Evolutionary conservation across 2,797 vertebrate genomes (phyloP), one percentile per base, ranked within the genome.

Genomic region (Danio kyathit): DNA sequence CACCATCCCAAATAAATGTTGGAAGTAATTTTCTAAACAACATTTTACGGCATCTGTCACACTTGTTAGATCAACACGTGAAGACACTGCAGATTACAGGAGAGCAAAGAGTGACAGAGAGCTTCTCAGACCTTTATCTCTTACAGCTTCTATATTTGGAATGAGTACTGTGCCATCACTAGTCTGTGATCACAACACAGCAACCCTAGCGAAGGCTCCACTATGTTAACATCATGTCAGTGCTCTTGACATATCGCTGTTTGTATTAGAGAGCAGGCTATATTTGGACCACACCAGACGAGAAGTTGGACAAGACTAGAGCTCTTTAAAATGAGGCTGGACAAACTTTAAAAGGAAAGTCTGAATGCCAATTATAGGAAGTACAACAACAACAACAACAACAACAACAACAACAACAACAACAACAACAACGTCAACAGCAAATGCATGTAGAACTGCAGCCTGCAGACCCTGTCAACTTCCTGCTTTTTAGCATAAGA

Each of bases 211-310:
- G 21, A 44, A 67, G 54, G 60, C 52, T 64, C 70, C 49, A 43
- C 63, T 41, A 13, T 73, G 82, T 74, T 82, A 57, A 71, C 85
- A 80, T 56, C 80, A 77, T 64, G 76, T 84, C 85, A 77, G 48
- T 52, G 17, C 56, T 76, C 76, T 73, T 72, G n/a, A 65, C 14
- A 12, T 44, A 74, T 80, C 85, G 83, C 10, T 38, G 43, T 48
- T 43, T 69, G 38, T 2, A 60, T 29, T 12, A n/a, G 57, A 63
- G 60, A 51, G 48, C 60, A 44, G 8, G 74, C 73, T 75, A 83
- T 79, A 79, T 83, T 81, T 78, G 70, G 74, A 14, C 17, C 13
- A 21, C 17, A 38, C 40, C 1, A 71, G 12, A 59, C 43, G 38
- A 65, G 43, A 44, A 52, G n/a, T 43, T 71, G 10, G 21, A 52